phyloP scores from a whole-genome alignment of 2,888 invertebrate genomes.

The Deilephila elpenor region DNA sequence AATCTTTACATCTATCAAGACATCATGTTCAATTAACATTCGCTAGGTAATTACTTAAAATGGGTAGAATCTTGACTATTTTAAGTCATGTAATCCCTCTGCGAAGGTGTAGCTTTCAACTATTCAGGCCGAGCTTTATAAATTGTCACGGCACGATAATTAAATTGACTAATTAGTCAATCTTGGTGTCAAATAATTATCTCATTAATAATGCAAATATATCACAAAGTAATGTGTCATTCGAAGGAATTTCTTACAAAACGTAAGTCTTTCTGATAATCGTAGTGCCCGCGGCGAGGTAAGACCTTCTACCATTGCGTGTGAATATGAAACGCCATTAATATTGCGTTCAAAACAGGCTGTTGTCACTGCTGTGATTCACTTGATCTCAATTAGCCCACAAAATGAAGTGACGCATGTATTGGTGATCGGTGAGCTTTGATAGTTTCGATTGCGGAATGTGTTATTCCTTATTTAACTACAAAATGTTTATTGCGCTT shows the following conservation, averaged over 20 bases:
- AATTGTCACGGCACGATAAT: not conserved
- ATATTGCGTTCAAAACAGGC: constrained; percentile 12
- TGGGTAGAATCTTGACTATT: not conserved
- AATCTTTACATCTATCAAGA: not conserved
- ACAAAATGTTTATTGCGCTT: no score
- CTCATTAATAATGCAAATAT: constrained; percentile 16
- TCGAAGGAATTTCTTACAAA: constrained; percentile 29
- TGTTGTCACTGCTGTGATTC: constrained; percentile 7
- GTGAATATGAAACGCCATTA: constrained; percentile 18
- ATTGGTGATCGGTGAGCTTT: not conserved
- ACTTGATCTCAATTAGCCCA: constrained; percentile 13
- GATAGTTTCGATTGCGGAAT: not conserved
- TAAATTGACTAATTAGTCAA: constrained; percentile 5
- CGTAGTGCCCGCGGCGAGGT: constrained; percentile 24
- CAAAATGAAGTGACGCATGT: constrained; percentile 12
- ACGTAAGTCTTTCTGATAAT: constrained; percentile 18
- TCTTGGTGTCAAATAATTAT: constrained; percentile 17
- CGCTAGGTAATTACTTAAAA: not conserved
- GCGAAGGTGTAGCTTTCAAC: not conserved
- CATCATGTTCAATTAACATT: not conserved
- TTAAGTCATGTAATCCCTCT: not conserved
- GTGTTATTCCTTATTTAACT: not conserved
- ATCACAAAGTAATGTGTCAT: constrained; percentile 14
- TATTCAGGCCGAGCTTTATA: not conserved
- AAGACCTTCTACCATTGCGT: constrained; percentile 25